Evolutionary conservation across 2,113 vertebrate species (phyloP), one percentile per base, ranked within the genome.

Genomic region (Notarius lentiginosus): DNA sequence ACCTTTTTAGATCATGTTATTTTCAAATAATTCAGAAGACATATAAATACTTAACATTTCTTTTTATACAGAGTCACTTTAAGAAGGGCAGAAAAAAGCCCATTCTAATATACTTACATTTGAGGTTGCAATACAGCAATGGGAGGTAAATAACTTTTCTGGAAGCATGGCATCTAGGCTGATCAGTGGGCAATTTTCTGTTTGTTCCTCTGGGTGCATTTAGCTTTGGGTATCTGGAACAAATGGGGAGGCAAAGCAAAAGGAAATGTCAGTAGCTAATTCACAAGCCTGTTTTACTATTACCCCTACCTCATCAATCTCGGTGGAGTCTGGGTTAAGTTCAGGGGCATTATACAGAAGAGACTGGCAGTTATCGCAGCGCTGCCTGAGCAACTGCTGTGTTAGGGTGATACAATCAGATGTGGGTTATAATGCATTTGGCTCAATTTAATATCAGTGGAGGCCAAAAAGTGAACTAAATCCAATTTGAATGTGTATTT

Each of bases 241-340:
- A 66, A 75, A 70, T 22, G 51, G 73, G 61, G 18, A 30, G 72
- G 58, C 82, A 87, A 49, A 34, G 72, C 66, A 66, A 80, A 55
- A 80, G 63, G 30, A 89, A 87, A 86, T 81, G 88, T 87, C 80
- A 18, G 51, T 18, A 81, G 63, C 51, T 89, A 70, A 75, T 75
- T 89, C 66, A 66, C 82, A 63, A 84, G 56, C 47, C 85, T 63
- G 20, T 63, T 87, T 30, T 80, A 66, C 86, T 81, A 65, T 87
- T 80, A 84, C 73, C 55, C 51, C 80, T 79, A 79, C 56, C 73
- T 84, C 30, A 49, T 84, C 47, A 84, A 87, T 89, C 75, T 87
- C 72, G 22, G 20, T 58, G 63, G 53, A 81, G 85, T 70, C 77
- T 70, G 65, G 76, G 76, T 56, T 68, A 47, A 51, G 53, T 68